phyloP scores from a whole-genome alignment of 2,888 invertebrate species.

The Eristalis pertinax region DNA sequence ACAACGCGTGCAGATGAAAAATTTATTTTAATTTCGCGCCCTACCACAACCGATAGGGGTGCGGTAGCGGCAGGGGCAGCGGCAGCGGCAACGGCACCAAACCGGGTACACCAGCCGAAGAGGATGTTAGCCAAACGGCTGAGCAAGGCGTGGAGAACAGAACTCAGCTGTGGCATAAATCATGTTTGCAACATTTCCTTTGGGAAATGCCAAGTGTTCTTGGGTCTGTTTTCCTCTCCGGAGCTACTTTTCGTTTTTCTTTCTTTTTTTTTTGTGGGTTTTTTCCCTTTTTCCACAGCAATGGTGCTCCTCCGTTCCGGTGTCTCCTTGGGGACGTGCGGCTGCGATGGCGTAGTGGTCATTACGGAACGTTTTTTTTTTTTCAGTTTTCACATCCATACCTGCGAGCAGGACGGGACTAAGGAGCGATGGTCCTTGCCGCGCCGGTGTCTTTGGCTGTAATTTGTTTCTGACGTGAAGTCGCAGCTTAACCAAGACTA shows the following conservation, averaged over 20 bases:
- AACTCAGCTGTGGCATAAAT: conserved; percentile 68
- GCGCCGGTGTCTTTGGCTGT: conserved; percentile 1
- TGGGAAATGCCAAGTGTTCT: conserved; percentile 63
- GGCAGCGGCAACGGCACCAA: neutral
- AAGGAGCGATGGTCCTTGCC: conserved; percentile 4
- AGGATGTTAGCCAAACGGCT: conserved; percentile 28
- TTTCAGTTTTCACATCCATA: neutral
- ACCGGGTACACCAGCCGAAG: neutral
- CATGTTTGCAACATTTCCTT: conserved; percentile 67
- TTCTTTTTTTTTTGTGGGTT: neutral
- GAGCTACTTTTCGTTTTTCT: neutral
- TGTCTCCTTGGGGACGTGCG: neutral
- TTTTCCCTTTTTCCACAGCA: neutral
- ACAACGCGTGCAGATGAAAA: conserved; percentile 66
- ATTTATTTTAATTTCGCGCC: conserved; percentile 68
- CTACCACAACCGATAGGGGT: conserved; percentile 26
- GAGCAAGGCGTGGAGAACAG: conserved; percentile 38
- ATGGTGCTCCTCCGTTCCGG: neutral
- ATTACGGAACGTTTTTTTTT: conserved; percentile 24
- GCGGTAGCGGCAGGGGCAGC: neutral
- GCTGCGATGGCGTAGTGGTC: neutral
- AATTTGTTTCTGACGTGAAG: conserved; percentile 32
- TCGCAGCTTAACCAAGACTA: conserved; percentile 27
- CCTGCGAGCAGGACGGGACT: conserved; percentile 35
- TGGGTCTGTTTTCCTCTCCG: conserved; percentile 14